phyloP scores from a whole-genome alignment of 2,888 invertebrate genomes.

The Platycheirus rosarum region DNA sequence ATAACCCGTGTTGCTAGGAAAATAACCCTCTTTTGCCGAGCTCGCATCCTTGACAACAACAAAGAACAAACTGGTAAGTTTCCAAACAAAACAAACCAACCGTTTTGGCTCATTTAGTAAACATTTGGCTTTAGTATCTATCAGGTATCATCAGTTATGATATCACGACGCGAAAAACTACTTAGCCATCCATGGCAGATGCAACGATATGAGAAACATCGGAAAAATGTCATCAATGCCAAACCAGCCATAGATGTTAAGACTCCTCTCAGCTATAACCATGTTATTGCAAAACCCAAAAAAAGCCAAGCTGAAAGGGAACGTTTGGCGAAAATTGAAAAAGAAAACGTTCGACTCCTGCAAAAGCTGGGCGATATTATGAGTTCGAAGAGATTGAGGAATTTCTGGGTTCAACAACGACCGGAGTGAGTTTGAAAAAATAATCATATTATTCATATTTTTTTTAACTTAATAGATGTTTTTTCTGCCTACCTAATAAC shows the following conservation, averaged over 20 bases:
- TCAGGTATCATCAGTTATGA: constrained; percentile 84
- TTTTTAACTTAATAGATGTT: no score
- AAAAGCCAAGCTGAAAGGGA: constrained; percentile 88
- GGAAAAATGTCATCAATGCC: constrained; percentile 87
- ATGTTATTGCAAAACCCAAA: constrained; percentile 88
- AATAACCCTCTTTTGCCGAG: no score
- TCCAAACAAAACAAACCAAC: no score
- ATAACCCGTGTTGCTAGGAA: no score
- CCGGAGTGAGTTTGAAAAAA: constrained; percentile 82
- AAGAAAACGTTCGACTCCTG: constrained; percentile 87
- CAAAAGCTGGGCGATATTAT: constrained; percentile 87
- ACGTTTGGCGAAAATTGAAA: constrained; percentile 85
- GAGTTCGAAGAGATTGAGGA: constrained; percentile 87
- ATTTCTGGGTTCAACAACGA: constrained; percentile 86
- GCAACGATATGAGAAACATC: constrained; percentile 87
- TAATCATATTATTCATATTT: no score
- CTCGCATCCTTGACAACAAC: no score
- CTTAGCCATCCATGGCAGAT: constrained; percentile 88
- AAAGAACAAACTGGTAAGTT: not conserved
- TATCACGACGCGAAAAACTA: constrained; percentile 88
- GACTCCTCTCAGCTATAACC: constrained; percentile 86
- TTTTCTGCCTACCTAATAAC: no score
- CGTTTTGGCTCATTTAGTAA: not conserved
- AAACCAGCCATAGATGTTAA: constrained; percentile 87
- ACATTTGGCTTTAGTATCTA: not conserved